Evolutionary conservation across 2,113 vertebrate species (phyloP).

Genomic region (Gallinago undulata): DNA sequence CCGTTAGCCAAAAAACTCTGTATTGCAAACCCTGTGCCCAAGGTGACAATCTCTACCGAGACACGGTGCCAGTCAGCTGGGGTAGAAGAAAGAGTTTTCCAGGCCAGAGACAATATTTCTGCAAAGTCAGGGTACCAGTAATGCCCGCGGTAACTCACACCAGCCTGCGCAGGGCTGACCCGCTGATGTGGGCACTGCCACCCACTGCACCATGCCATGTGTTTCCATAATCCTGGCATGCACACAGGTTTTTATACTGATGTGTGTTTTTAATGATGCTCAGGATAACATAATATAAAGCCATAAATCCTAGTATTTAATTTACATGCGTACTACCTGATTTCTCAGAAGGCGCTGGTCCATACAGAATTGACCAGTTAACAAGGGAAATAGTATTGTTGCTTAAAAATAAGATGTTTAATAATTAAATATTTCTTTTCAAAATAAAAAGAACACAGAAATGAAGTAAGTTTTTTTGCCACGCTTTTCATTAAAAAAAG

Average conservation of each 20-base stretch:
- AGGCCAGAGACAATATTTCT: not conserved
- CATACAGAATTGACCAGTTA: not conserved
- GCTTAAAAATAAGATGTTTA: not conserved
- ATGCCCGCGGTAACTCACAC: not conserved
- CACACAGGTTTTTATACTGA: not conserved
- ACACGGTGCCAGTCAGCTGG: too few species aligned
- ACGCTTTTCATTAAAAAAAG: not conserved
- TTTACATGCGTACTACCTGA: not conserved
- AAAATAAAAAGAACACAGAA: not conserved
- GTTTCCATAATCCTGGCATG: not conserved
- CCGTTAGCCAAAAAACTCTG: not conserved
- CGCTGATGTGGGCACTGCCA: accelerated
- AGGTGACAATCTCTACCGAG: not conserved
- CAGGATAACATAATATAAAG: not conserved
- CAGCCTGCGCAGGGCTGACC: not conserved
- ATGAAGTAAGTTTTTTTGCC: not conserved
- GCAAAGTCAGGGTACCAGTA: too few species aligned
- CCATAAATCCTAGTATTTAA: not conserved
- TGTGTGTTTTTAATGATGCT: not conserved
- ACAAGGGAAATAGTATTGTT: not conserved
- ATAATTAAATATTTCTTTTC: not conserved
- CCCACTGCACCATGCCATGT: not conserved
- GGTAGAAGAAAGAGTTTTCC: not conserved
- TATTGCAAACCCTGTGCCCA: not conserved
- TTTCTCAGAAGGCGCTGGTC: not conserved